Evolutionary conservation across 1,140 invertebrate species (phyloP), one percentile per base, ranked within the genome.

Genomic region (Steinernema feltiae): DNA sequence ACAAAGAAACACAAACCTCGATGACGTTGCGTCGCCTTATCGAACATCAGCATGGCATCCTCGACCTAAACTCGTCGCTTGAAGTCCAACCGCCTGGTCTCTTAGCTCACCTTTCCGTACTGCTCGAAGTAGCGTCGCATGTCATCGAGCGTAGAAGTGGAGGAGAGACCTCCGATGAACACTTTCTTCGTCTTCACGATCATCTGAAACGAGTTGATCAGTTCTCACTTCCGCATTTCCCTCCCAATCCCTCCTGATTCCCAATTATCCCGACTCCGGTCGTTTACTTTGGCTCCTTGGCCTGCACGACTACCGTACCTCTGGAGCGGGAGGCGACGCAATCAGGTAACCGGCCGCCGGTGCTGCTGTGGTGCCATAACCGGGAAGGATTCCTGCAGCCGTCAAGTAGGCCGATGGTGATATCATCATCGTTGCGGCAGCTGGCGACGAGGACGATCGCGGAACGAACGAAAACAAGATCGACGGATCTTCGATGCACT

Each of bases 141-240:
- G 89, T 99, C 97, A 89, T 99, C 97, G 87, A 98, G 91, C 86
- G 95, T 99, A 86, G 96, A 99, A 85, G 94, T 94, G 84, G 96
- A 94, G 84, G 96, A 98, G 85, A 99, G 90, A 85, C 97, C 97
- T 83, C 97, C 97, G 87, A 99, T 96, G 90, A 99, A 99, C 90
- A 99, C 98, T 91, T 99, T 99, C 92, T 99, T 99, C 90, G 97
- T 99, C 90, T 94, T 93, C 89, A 96, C 98, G 88, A 99, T 95
- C 95, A 98, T 97, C 95, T 98, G 91, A 32, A 92, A 91, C 53
- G 69, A 74, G 17, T 24, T 21, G 7, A 63, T 27, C 3, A 27
- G 53, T 15, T 46, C 53, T 15, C 15, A 63, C 15, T 32, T 32
- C 21, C 24, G 18, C 21, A 32, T 18, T 24, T 46, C 21, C 63